These are phyloP conservation scores for Schizopygopsis pylzovi DNA, from an alignment of 2,797 vertebrate genomes.

Conservation along the genomic window DNA sequence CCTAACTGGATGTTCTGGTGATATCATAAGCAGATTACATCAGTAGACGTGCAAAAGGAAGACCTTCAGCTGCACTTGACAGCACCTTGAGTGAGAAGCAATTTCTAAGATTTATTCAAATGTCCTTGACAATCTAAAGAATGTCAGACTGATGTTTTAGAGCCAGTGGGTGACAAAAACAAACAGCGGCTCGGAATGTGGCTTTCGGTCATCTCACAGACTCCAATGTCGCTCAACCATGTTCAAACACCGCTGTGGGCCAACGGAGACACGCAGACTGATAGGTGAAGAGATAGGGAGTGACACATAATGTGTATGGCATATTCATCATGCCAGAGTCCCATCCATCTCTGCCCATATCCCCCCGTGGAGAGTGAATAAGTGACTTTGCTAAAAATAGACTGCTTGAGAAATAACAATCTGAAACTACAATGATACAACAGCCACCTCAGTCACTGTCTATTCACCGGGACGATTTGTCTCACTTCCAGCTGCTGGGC, in stretches of 20 bases:
- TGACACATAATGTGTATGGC: slow-evolving; percentile 49
- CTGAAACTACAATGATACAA: slow-evolving; percentile 54
- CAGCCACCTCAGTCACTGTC: slow-evolving; percentile 48
- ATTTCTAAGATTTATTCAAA: slow-evolving; percentile 37
- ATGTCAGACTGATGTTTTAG: slow-evolving; percentile 26
- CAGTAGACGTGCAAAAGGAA: not conserved
- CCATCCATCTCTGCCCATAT: slow-evolving; percentile 53
- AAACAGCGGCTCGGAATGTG: slow-evolving; percentile 15
- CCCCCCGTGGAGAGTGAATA: slow-evolving; percentile 42
- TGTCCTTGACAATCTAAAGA: slow-evolving; percentile 46
- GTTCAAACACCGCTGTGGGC: slow-evolving; percentile 32
- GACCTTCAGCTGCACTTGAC: slow-evolving; percentile 18
- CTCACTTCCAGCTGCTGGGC: slow-evolving; percentile 44
- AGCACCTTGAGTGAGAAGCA: slow-evolving; percentile 32
- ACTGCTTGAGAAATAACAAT: slow-evolving; percentile 51
- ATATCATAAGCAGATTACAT: not conserved
- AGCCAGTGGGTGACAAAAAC: slow-evolving; percentile 25
- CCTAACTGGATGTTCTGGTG: not conserved
- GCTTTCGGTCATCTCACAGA: slow-evolving; percentile 31
- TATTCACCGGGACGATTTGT: slow-evolving; percentile 53
- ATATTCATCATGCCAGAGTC: slow-evolving; percentile 46
- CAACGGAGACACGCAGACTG: slow-evolving; percentile 43
- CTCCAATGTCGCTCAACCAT: slow-evolving; percentile 17
- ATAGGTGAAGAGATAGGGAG: slow-evolving; percentile 47
- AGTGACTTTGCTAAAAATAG: slow-evolving; percentile 62